These are phyloP conservation scores for Plemyria rubiginata DNA, from an alignment of 2,888 invertebrate species.

Conservation along the genomic window DNA sequence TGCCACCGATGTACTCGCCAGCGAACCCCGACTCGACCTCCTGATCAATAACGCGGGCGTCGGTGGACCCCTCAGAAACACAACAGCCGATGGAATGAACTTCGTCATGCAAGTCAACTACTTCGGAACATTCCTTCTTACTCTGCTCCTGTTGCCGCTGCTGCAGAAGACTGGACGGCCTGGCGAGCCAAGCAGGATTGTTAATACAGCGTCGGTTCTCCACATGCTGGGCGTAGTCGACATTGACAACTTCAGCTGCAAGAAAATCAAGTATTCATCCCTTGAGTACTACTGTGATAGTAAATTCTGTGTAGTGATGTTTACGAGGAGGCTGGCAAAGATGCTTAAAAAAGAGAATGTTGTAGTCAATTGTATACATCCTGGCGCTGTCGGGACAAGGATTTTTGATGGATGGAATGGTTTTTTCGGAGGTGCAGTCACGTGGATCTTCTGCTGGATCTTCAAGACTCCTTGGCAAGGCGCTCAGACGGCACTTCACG, in stretches of 20 bases:
- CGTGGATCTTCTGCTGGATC: slow-evolving; percentile 73
- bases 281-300: slow-evolving; percentile 81
- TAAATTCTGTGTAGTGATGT: slow-evolving; percentile 90
- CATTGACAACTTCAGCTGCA: slow-evolving; percentile 85
- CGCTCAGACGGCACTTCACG: slow-evolving; percentile 89
- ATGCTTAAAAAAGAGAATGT: slow-evolving; percentile 86
- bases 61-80: slow-evolving; percentile 66
- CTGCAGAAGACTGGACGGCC: slow-evolving; percentile 81
- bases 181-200: slow-evolving; percentile 88
- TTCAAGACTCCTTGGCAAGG: slow-evolving; percentile 90
- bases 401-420: slow-evolving; percentile 84
- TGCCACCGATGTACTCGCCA: slow-evolving; percentile 88
- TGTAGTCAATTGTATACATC: slow-evolving; percentile 92
- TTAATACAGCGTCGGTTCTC: slow-evolving; percentile 89
- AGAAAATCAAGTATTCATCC: slow-evolving; percentile 35
- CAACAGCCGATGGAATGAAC: slow-evolving; percentile 91
- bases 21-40: slow-evolving; percentile 89
- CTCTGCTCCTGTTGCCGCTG: slow-evolving; percentile 92
- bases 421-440: slow-evolving; percentile 77
- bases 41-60: slow-evolving; percentile 95
- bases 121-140: slow-evolving; percentile 95
- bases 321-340: slow-evolving; percentile 88
- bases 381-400: slow-evolving; percentile 90
- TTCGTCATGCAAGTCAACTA: slow-evolving; percentile 96
- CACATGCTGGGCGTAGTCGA: slow-evolving; percentile 87